A percentile compares a stretch with the other conserved stretches of the same genome.
Evolutionary conservation across 2,113 vertebrate species (phyloP).

Genomic region (Marmota monax): DNA sequence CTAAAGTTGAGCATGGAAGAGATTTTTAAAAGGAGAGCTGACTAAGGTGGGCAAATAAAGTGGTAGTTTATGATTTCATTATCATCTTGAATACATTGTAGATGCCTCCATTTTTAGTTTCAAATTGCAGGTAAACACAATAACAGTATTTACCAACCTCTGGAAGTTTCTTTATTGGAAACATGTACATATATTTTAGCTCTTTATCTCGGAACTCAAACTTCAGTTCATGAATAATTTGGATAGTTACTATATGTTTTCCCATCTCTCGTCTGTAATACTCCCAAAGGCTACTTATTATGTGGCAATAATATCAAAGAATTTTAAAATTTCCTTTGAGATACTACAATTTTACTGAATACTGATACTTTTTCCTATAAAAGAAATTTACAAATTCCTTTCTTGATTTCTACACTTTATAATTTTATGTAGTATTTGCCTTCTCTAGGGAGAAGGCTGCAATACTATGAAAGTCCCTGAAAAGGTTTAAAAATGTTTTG

Average conservation of each 20-base stretch:
- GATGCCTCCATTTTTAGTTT: neutral
- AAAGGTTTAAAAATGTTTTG: constrained; percentile 24
- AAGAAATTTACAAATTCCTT: neutral
- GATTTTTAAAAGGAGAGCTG: neutral
- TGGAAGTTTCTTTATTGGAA: constrained; percentile 9
- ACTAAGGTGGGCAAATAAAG: neutral
- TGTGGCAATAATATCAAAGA: neutral
- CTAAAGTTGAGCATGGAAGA: constrained; percentile 35
- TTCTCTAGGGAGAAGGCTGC: neutral
- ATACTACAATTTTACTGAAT: constrained; percentile 44
- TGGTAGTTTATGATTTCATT: neutral
- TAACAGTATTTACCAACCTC: neutral
- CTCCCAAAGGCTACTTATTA: neutral
- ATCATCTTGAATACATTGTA: neutral
- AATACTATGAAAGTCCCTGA: neutral
- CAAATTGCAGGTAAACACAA: neutral
- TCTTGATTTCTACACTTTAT: neutral
- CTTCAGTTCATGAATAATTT: neutral
- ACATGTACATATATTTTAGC: constrained; percentile 2
- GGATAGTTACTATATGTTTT: neutral
- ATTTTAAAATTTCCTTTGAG: constrained; percentile 25
- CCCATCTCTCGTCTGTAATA: neutral
- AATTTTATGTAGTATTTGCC: neutral
- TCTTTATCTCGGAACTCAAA: constrained; percentile 27
- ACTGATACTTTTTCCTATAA: neutral